These are phyloP conservation scores for Oopsacas minuta DNA, from an alignment of 37 sponge, comb jelly and placozoan species.

Conservation along the genomic window DNA sequence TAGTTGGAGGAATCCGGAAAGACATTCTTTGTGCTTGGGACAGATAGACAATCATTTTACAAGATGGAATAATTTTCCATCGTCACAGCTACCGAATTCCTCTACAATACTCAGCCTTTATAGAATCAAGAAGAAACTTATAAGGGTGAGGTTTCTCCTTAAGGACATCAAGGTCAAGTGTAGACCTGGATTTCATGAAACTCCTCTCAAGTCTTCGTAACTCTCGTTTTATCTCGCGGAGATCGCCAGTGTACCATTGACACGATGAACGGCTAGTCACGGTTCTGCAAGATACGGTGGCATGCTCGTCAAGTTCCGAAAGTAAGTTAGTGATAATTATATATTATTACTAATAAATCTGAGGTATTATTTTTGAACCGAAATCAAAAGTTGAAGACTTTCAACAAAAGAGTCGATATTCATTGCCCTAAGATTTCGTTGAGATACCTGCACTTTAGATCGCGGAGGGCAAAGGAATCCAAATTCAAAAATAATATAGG, in stretches of 20 bases:
- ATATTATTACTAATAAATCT: not conserved
- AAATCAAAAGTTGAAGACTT: not conserved
- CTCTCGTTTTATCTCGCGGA: not conserved
- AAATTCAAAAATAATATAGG: not conserved
- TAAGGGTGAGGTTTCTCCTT: not conserved
- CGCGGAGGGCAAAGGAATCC: not conserved
- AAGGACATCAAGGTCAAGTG: not conserved
- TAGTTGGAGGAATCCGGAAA: not conserved
- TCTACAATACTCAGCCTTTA: not conserved
- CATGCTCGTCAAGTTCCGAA: not conserved
- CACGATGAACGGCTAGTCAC: not conserved
- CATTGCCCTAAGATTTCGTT: not conserved
- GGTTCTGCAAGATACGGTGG: no score
- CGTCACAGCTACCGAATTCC: not conserved
- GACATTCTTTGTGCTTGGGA: not conserved
- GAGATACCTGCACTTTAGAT: not conserved
- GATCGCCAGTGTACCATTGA: not conserved
- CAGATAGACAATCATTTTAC: not conserved
- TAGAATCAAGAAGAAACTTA: not conserved
- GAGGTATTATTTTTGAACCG: not conserved
- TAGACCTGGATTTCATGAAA: not conserved
- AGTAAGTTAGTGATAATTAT: not conserved
- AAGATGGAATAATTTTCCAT: not conserved
- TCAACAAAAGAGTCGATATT: not conserved
- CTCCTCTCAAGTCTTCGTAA: not conserved